A percentile compares a stretch with the other conserved stretches of the same genome.
Evolutionary conservation across 2,888 invertebrate genomes (phyloP).

Genomic region (Drosophila falleni): DNA sequence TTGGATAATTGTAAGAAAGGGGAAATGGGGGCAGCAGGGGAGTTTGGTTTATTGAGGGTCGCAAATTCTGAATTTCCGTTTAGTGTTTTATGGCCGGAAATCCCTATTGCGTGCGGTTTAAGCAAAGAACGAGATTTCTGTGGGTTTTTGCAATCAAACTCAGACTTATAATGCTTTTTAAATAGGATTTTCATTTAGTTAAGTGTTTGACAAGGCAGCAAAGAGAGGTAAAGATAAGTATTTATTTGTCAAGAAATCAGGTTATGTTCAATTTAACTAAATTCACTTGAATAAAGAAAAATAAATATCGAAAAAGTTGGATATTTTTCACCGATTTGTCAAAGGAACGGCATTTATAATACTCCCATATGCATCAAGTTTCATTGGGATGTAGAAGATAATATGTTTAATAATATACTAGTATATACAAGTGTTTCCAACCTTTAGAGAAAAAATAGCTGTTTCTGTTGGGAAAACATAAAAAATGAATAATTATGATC

Average conservation of each 20-base stretch:
- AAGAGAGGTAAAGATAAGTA: neutral
- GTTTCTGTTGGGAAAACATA: no score
- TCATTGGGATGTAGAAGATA: no score
- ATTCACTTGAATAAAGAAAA: no score
- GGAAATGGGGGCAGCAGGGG: neutral
- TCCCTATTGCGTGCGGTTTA: conserved; percentile 57
- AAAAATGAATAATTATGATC: no score
- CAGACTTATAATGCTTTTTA: conserved; percentile 17
- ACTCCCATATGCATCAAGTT: no score
- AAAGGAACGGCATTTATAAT: no score
- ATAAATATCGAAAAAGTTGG: no score
- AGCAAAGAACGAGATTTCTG: conserved; percentile 37
- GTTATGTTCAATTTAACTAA: no score
- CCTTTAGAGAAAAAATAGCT: no score
- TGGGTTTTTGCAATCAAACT: conserved; percentile 13
- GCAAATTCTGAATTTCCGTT: conserved; percentile 39
- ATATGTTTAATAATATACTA: no score
- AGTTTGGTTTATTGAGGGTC: conserved; percentile 28
- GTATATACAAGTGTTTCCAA: no score
- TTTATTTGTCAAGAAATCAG: neutral
- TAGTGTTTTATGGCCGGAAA: conserved; percentile 55
- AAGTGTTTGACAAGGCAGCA: conserved; percentile 2
- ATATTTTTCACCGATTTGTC: no score
- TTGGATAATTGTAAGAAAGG: neutral
- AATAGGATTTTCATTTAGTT: conserved; percentile 41